A percentile compares a stretch with the other conserved stretches of the same genome.
Evolutionary conservation across 2,888 invertebrate species (phyloP).

Genomic region (Nymphalis c-album): DNA sequence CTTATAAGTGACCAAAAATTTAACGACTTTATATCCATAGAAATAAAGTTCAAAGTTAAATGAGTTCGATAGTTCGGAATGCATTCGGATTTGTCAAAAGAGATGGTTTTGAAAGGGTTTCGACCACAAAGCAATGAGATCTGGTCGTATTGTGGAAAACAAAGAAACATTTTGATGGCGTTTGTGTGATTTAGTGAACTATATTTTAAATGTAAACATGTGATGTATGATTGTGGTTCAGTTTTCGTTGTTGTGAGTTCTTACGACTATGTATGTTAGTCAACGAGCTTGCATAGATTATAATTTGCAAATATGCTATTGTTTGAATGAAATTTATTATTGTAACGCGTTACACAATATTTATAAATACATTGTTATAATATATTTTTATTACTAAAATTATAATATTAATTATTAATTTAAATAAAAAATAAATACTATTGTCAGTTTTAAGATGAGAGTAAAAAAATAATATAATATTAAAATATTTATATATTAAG

Average conservation of each 20-base stretch:
- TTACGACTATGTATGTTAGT: background rate
- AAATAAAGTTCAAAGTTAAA: constrained; percentile 42
- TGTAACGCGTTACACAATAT: no score
- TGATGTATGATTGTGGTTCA: constrained; percentile 23
- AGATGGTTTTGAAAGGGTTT: constrained; percentile 60
- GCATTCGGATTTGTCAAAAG: constrained; percentile 38
- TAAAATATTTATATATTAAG: no score
- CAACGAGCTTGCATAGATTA: no score
- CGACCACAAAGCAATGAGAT: constrained; percentile 74
- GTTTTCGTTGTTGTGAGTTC: constrained; percentile 5
- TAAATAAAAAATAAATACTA: no score
- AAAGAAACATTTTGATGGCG: constrained; percentile 70
- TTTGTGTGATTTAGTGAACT: constrained; percentile 66
- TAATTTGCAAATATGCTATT: no score
- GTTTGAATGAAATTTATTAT: no score
- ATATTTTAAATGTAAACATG: constrained; percentile 37
- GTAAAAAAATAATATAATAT: no score
- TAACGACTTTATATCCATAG: constrained; percentile 19
- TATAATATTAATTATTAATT: no score
- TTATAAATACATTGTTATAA: no score
- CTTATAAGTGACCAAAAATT: constrained; percentile 14
- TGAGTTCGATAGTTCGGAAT: background rate
- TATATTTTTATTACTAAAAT: no score
- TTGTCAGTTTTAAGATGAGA: no score
- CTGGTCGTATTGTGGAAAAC: constrained; percentile 69